Base-by-base conservation (phyloP, 2,888 invertebrate species). In the Shargacucullia verbasci region DNA sequence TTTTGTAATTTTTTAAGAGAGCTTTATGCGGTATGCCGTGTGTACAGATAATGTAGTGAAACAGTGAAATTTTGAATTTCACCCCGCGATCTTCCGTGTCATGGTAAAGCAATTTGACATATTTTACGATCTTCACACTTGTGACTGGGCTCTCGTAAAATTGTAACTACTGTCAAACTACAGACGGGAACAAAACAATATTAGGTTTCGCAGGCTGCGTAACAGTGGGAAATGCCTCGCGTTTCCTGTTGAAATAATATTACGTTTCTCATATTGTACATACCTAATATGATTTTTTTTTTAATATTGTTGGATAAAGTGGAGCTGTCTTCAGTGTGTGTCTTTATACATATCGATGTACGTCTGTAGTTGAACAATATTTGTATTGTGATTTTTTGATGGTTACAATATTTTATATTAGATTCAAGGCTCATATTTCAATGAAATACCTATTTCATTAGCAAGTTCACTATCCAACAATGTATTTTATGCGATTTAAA, bases 1-100 rank as follows among this genome's bases (percentile, higher is more conserved):
- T 90, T 90, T 90, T 91, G 88, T 91, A 92, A 87, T 92, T 90
- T 90, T 90, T 90, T 92, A 91, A 92, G 89, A 92, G 91, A 93
- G 92, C 92, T 92, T 92, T 93, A 91, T 88, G 89, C 90, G 90
- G 85, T 74, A 60, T 59, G 75, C 82, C 88, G 91, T 84, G 81
- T 92, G 90, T 92, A 91, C 86, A 91, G 85, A 71, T 73, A 67
- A 79, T 76, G 81, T 90, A 89, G 76, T 71, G 81, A 80, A 79
- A 65, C 76, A 73, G 90, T 91, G 92, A 90, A 91, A 92, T 93
- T 92, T 82, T 81, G 80, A 94, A 94, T 94, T 93, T 94, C 91
- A 81, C 90, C 79, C 78, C 73, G 78, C 86, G 44, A 76, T 88
- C 86, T 89, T 89, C 83, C 86, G 81, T 82, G 80, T 86, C 81